Evolutionary conservation across 2,888 invertebrate genomes (phyloP).

Genomic region (Boloria euphrosyne): DNA sequence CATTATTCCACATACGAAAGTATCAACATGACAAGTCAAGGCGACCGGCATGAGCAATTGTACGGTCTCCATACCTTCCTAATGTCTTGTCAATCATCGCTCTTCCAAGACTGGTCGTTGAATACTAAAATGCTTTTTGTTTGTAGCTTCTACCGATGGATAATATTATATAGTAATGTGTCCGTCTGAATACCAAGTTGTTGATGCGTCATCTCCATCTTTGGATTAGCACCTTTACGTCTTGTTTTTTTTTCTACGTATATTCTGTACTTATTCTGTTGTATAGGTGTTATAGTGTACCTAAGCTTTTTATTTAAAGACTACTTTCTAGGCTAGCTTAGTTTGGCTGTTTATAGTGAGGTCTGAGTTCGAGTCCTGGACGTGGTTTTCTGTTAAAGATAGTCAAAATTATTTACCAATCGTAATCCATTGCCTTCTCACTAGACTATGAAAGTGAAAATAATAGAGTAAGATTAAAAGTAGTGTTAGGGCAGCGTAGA

Average conservation of each 20-base stretch:
- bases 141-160: constrained; percentile 38
- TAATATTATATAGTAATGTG: constrained; percentile 22
- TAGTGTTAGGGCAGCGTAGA: no score
- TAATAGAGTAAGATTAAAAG: no score
- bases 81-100: constrained; percentile 78
- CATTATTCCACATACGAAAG: constrained; percentile 59
- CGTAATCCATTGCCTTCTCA: no score
- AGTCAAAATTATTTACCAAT: no score
- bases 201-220: constrained; percentile 60
- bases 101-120: constrained; percentile 49
- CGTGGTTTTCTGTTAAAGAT: no score
- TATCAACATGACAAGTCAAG: constrained; percentile 59
- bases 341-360: no score
- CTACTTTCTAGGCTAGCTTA: no score
- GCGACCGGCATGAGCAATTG: constrained; percentile 61
- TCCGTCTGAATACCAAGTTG: constrained; percentile 62
- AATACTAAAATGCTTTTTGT: constrained; percentile 70
- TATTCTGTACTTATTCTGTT: background rate
- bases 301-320: background rate
- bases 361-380: no score
- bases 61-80: constrained; percentile 57
- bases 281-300: background rate
- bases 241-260: constrained; percentile 14
- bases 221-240: constrained; percentile 28
- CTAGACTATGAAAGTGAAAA: no score